phyloP scores from a whole-genome alignment of 2,888 invertebrate species.

The Synanthedon formicaeformis region DNA sequence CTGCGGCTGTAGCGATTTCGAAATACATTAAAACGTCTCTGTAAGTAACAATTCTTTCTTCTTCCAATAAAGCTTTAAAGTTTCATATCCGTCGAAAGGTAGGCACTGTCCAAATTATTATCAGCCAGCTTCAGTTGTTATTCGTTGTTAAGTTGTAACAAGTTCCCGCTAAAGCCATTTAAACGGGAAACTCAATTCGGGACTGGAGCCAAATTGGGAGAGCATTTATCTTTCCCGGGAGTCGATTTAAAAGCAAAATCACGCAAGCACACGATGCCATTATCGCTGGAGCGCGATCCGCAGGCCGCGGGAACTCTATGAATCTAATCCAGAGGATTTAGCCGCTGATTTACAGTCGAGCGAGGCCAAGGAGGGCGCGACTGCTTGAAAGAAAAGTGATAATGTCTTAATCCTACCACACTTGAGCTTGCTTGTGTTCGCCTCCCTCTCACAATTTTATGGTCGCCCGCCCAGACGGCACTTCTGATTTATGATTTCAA shows the following conservation, averaged over 20 bases:
- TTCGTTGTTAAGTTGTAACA: slow-evolving; percentile 42
- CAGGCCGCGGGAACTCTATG: slow-evolving; percentile 68
- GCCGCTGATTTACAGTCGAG: slow-evolving; percentile 69
- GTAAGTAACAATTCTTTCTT: too few species aligned
- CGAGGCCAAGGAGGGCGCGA: slow-evolving; percentile 54
- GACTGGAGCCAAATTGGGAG: slow-evolving; percentile 47
- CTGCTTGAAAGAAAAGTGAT: slow-evolving; percentile 74
- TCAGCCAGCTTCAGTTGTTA: slow-evolving; percentile 48
- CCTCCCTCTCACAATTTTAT: slow-evolving; percentile 53
- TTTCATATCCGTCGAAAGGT: background rate
- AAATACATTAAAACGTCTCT: too few species aligned
- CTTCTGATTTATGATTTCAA: slow-evolving; percentile 71
- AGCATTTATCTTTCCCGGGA: slow-evolving; percentile 61
- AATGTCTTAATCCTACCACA: slow-evolving; percentile 76
- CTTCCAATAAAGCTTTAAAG: background rate
- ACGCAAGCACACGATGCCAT: slow-evolving; percentile 66
- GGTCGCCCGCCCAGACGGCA: slow-evolving; percentile 66
- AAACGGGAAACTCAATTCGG: slow-evolving; percentile 47
- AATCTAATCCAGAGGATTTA: slow-evolving; percentile 71
- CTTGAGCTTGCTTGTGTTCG: slow-evolving; percentile 46
- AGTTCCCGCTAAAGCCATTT: slow-evolving; percentile 49
- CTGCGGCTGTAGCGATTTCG: too few species aligned
- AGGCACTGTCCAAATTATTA: slow-evolving; percentile 33
- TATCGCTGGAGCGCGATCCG: slow-evolving; percentile 59
- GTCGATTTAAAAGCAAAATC: slow-evolving; percentile 70